Evolutionary conservation across 1,140 invertebrate genomes (phyloP).

Genomic region (Sycobia sp.): DNA sequence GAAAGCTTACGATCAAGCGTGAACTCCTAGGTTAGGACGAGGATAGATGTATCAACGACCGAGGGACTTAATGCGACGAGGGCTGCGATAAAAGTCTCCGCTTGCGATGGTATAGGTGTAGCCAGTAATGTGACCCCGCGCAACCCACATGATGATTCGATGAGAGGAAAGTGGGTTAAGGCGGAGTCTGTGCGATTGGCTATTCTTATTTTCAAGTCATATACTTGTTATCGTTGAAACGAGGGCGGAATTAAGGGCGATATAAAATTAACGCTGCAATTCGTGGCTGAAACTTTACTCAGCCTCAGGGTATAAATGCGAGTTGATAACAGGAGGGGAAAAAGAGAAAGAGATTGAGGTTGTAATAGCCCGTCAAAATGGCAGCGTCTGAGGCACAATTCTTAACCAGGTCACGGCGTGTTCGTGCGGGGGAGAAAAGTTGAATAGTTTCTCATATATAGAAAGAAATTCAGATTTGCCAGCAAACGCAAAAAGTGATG

Average conservation of each 20-base stretch:
- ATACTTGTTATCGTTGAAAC: background rate
- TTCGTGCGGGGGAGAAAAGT: too few relatives aligned
- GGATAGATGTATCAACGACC: background rate
- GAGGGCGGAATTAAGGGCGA: background rate
- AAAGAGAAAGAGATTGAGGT: background rate
- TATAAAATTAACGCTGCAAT: background rate
- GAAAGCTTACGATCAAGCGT: background rate
- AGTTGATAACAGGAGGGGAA: background rate
- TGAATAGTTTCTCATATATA: too few relatives aligned
- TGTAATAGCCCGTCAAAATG: background rate
- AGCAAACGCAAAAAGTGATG: too few relatives aligned
- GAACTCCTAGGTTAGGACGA: constrained; percentile 3
- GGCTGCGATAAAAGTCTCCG: too few relatives aligned
- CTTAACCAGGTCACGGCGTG: background rate
- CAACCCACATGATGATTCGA: background rate
- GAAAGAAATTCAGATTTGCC: too few relatives aligned
- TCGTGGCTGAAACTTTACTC: too few relatives aligned
- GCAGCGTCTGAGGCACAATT: background rate
- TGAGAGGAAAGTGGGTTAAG: background rate
- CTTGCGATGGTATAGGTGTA: background rate
- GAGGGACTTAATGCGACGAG: too few relatives aligned
- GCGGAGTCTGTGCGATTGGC: background rate
- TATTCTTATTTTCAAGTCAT: background rate
- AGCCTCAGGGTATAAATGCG: background rate
- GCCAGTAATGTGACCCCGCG: too few relatives aligned